Evolutionary conservation across 1,140 invertebrate species (phyloP).

Genomic region (Gryon sp.): DNA sequence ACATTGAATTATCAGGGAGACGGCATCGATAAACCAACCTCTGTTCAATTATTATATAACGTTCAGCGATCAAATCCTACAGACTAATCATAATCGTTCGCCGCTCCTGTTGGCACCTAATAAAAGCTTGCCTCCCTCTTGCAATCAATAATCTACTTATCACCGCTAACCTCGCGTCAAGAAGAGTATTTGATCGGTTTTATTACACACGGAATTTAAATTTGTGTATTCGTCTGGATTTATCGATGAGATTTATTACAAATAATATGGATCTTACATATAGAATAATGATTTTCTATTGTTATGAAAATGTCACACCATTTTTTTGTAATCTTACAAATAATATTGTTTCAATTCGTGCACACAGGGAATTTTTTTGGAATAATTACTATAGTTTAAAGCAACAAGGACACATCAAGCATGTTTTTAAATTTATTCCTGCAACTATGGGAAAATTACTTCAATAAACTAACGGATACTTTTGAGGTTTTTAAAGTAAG

Average conservation of each 20-base stretch:
- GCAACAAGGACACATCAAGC: too few species aligned
- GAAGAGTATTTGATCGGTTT: conserved; percentile 45
- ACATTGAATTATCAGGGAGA: conserved; percentile 34
- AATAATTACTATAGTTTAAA: too few species aligned
- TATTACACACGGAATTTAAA: conserved; percentile 30
- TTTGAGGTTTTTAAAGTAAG: too few species aligned
- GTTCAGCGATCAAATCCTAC: conserved; percentile 47
- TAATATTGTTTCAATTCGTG: too few species aligned
- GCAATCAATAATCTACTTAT: conserved; percentile 51
- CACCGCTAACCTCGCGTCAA: conserved; percentile 11
- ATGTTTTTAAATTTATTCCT: too few species aligned
- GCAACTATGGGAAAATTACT: too few species aligned
- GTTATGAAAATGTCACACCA: too few species aligned
- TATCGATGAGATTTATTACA: conserved; percentile 48
- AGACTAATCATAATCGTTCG: conserved; percentile 60
- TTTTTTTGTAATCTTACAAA: too few species aligned
- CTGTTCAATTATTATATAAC: conserved; percentile 59
- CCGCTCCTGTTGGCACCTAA: conserved; percentile 46
- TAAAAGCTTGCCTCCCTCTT: conserved; percentile 48
- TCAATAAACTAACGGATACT: too few species aligned
- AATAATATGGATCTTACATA: conserved; percentile 36
- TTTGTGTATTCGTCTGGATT: conserved; percentile 33
- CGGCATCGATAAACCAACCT: conserved; percentile 43
- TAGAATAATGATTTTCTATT: too few species aligned
- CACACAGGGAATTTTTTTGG: too few species aligned